A percentile compares a stretch with the other conserved stretches of the same genome.
Evolutionary conservation across 2,797 vertebrate genomes (phyloP).

Genomic region (Aeoliscus strigatus): DNA sequence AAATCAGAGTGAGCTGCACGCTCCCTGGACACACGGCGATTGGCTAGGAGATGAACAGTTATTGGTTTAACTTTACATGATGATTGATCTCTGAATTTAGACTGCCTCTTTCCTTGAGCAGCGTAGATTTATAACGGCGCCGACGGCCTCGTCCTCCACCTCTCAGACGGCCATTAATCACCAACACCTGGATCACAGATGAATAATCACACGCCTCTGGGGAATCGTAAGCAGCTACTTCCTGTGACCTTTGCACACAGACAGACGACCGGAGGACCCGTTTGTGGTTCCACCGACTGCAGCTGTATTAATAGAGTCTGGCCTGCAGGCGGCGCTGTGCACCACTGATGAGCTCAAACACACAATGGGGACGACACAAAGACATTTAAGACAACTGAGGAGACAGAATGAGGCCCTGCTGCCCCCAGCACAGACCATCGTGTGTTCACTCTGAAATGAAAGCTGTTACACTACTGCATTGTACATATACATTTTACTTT

Average conservation of each 20-base stretch:
- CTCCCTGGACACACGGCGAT: too few species aligned
- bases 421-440: too few species aligned
- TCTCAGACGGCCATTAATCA: slow-evolving; percentile 41
- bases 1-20: too few species aligned
- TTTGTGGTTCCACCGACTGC: too few species aligned
- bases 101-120: slow-evolving; percentile 24
- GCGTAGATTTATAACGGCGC: slow-evolving; percentile 22
- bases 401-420: slow-evolving; percentile 33
- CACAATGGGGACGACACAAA: slow-evolving; percentile 5
- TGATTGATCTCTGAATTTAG: slow-evolving; percentile 13
- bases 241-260: slow-evolving; percentile 11
- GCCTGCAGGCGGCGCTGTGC: slow-evolving; percentile 38
- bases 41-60: background rate
- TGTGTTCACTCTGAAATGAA: too few species aligned
- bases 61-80: background rate
- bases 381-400: slow-evolving; percentile 30
- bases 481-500: too few species aligned
- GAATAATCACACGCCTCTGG: slow-evolving; percentile 35
- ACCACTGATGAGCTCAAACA: background rate
- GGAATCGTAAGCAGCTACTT: slow-evolving; percentile 17
- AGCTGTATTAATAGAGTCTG: slow-evolving; percentile 21
- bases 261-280: slow-evolving; percentile 12
- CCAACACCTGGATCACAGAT: slow-evolving; percentile 34
- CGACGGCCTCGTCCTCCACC: slow-evolving; percentile 39
- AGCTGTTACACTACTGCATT: too few species aligned